phyloP scores from a whole-genome alignment of 2,797 vertebrate genomes.

The Rhynchotus rufescens region DNA sequence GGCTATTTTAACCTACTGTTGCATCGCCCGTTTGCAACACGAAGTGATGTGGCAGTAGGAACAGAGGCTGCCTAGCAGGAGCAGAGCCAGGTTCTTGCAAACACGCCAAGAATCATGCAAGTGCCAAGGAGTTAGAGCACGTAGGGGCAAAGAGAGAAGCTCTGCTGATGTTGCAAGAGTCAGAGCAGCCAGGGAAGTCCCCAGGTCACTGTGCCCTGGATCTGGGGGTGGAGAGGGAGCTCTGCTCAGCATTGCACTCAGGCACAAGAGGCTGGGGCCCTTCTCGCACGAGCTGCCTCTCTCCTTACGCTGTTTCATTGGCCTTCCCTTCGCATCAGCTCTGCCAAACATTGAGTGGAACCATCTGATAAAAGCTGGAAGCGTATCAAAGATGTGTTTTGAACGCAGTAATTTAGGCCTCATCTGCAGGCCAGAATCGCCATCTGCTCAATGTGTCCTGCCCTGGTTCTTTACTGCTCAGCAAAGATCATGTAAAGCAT shows the following conservation, averaged over 20 bases:
- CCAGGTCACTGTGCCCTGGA: not conserved
- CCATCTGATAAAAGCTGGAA: conserved; percentile 69
- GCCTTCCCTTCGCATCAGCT: not conserved
- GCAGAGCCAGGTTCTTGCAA: not conserved
- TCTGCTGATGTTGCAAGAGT: not conserved
- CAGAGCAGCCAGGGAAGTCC: not conserved
- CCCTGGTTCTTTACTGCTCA: not conserved
- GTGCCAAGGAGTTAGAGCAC: too few relatives aligned
- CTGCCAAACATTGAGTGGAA: conserved; percentile 71
- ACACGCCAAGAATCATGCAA: not conserved
- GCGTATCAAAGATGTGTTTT: conserved; percentile 34
- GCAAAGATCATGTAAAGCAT: not conserved
- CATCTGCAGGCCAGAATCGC: conserved; percentile 22
- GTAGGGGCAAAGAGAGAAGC: not conserved
- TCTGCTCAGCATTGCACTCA: not conserved
- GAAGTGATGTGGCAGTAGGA: conserved; percentile 16
- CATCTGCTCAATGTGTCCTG: conserved; percentile 24
- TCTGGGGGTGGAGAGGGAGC: not conserved
- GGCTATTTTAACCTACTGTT: not conserved
- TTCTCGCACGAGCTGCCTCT: not conserved
- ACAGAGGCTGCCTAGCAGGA: fast-evolving
- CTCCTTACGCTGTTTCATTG: not conserved
- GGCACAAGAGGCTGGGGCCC: not conserved
- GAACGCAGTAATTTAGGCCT: conserved; percentile 6
- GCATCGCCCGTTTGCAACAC: not conserved